Percentiles rank a stretch among this genome's conserved stretches.
Evolutionary conservation across 2,888 invertebrate species (phyloP).

Genomic region (Ctena decussata): DNA sequence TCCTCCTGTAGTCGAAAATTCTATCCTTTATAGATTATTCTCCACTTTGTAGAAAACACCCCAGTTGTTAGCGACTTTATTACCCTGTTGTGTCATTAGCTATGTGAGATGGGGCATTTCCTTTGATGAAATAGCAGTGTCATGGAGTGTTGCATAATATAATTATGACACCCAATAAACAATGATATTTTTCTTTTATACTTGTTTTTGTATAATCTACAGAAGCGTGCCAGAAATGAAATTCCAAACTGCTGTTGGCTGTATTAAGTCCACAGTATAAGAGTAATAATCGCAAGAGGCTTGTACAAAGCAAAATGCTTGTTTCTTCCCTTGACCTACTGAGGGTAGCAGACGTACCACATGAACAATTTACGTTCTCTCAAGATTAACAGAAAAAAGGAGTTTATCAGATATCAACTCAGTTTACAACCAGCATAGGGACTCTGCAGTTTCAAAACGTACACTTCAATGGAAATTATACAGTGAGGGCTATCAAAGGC

Average conservation of each 20-base stretch:
- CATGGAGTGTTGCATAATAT: too few species aligned
- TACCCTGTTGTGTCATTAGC: too few species aligned
- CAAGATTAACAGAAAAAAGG: neutral
- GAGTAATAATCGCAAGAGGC: neutral
- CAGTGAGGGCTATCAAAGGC: constrained; percentile 7
- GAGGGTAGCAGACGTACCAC: neutral
- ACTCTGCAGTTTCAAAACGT: neutral
- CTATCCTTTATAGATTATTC: too few species aligned
- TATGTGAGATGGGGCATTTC: too few species aligned
- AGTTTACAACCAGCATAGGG: constrained; percentile 11
- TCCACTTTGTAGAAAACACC: too few species aligned
- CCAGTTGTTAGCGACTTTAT: too few species aligned
- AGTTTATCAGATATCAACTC: constrained; percentile 23
- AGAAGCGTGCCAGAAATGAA: neutral
- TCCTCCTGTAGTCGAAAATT: too few species aligned
- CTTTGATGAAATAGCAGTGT: too few species aligned
- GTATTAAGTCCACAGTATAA: neutral
- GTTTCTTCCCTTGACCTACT: neutral
- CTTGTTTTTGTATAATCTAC: too few species aligned
- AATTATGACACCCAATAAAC: too few species aligned
- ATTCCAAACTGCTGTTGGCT: neutral
- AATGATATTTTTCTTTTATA: too few species aligned
- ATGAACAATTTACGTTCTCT: neutral
- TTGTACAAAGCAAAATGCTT: neutral
- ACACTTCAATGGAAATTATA: constrained; percentile 1